Conservation (phyloP, 35 echinoderm and acorn worm genomes). For the Strongylocentrotus purpuratus region DNA sequence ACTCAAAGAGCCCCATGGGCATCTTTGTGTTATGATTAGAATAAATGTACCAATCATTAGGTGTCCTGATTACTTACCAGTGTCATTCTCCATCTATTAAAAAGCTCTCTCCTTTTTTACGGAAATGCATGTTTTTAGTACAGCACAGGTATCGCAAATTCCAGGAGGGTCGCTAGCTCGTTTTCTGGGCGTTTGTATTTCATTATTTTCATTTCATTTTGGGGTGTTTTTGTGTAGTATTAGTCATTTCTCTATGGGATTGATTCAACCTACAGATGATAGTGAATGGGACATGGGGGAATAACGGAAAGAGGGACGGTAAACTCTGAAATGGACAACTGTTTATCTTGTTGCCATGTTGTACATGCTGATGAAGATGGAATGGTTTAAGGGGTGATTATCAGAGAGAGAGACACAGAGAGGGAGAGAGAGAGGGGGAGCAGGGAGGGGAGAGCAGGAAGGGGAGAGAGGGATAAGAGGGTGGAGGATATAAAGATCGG, state of each 20-base stretch:
- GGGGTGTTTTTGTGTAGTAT: conserved; percentile 4
- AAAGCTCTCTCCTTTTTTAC: background rate
- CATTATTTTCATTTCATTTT: conserved; percentile 6
- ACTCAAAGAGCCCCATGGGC: background rate
- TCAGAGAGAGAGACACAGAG: background rate
- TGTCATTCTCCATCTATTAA: conserved; percentile 3
- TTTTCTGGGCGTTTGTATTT: background rate
- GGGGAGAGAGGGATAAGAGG: background rate
- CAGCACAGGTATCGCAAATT: background rate
- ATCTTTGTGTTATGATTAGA: conserved; percentile 38
- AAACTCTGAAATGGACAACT: conserved; percentile 41
- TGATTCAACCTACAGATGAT: background rate
- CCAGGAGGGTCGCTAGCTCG: background rate
- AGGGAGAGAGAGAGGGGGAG: background rate
- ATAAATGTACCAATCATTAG: conserved; percentile 41
- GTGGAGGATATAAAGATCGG: no score
- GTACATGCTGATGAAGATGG: background rate
- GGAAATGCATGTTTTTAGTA: background rate
- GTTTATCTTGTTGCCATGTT: conserved; percentile 19
- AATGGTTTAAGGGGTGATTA: background rate
- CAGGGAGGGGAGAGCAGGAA: no score
- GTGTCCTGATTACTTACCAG: conserved; percentile 15
- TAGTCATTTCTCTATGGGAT: conserved; percentile 23
- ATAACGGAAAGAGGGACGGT: background rate
- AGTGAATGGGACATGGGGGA: conserved; percentile 17